Evolutionary conservation across 2,113 vertebrate species (phyloP).

Genomic region (Neopipo cinnamomea): DNA sequence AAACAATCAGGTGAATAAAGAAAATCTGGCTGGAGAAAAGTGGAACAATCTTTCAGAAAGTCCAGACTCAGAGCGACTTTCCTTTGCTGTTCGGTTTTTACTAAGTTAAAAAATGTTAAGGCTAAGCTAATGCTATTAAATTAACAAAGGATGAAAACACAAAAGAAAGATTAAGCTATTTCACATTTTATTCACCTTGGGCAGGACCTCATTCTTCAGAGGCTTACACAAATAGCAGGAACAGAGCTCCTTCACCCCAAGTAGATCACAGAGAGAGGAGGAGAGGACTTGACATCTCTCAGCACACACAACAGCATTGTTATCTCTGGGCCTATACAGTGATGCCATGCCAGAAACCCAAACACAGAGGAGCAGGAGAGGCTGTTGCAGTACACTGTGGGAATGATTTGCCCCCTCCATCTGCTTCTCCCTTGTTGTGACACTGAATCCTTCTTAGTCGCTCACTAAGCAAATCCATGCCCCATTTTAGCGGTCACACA

Average conservation of each 20-base stretch:
- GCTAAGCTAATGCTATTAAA: background rate
- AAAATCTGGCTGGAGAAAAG: background rate
- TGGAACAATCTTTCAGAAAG: background rate
- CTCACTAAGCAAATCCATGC: background rate
- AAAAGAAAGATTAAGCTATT: background rate
- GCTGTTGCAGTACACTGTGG: background rate
- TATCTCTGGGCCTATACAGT: background rate
- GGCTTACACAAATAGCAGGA: background rate
- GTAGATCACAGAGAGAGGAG: background rate
- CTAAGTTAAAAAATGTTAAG: background rate
- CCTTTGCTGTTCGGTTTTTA: background rate
- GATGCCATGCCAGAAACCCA: background rate
- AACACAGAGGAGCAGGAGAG: background rate
- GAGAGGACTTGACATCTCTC: background rate
- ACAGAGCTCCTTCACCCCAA: background rate
- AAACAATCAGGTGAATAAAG: background rate
- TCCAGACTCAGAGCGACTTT: background rate
- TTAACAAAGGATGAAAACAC: background rate
- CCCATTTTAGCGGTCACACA: rapidly evolving
- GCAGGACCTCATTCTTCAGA: background rate
- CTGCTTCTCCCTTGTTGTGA: background rate
- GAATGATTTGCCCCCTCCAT: background rate
- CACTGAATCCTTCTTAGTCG: background rate
- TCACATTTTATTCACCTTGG: background rate
- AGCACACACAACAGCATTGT: background rate